phyloP scores from a whole-genome alignment of 2,113 vertebrate genomes.

The Eptesicus fuscus region DNA sequence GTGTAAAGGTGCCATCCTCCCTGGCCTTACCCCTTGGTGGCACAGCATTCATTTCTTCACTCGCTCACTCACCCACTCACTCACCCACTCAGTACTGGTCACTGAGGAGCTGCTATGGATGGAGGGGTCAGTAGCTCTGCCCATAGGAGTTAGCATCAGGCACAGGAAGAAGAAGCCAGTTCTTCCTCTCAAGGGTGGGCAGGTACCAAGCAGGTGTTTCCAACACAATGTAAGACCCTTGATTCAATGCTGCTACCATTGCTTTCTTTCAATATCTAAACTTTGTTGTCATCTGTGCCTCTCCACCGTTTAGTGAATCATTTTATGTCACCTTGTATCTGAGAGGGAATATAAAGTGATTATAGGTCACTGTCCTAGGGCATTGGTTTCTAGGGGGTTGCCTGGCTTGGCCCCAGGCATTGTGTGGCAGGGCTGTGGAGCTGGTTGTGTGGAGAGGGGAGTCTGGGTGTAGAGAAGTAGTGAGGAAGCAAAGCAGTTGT shows the following conservation, averaged over 20 bases:
- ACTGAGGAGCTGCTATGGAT: neutral
- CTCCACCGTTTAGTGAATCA: neutral
- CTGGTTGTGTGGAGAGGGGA: neutral
- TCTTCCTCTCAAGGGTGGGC: neutral
- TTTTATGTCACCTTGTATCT: neutral
- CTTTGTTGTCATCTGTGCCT: constrained; percentile 8
- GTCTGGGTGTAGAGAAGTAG: neutral
- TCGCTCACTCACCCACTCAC: no score
- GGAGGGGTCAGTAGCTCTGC: neutral
- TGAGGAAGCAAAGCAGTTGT: neutral
- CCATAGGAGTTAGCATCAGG: neutral
- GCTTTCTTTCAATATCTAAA: neutral
- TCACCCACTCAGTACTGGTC: neutral
- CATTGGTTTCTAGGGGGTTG: neutral
- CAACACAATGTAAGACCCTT: neutral
- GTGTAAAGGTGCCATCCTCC: neutral
- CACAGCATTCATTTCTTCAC: neutral
- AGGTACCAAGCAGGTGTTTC: neutral
- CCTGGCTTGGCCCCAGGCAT: neutral
- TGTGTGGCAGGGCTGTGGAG: rapidly evolving
- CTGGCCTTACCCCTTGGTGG: neutral
- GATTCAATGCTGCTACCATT: neutral
- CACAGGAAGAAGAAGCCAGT: neutral
- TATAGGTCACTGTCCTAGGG: neutral
- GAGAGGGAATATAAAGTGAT: neutral